Percentiles rank a stretch among this genome's conserved stretches.
Conservation (phyloP, 2,888 invertebrate genomes). For the Acanthopleura granulata region DNA sequence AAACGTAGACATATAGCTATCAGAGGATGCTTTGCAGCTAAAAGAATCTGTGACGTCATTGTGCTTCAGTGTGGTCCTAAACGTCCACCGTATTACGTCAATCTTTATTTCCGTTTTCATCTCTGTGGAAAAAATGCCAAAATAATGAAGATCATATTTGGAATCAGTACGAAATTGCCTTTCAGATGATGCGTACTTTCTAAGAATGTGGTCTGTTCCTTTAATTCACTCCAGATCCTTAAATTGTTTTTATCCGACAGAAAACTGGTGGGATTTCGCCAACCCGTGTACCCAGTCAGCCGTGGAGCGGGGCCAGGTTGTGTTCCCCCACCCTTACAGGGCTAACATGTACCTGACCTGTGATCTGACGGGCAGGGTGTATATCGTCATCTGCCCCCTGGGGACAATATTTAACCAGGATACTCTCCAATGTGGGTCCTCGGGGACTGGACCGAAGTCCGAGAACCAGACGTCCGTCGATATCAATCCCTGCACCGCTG, state of each 20-base stretch:
- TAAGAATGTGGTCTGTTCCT: too few species aligned
- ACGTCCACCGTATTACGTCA: too few species aligned
- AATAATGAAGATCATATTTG: too few species aligned
- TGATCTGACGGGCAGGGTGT: conserved; percentile 41
- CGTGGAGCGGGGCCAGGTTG: conserved; percentile 33
- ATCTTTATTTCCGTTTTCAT: too few species aligned
- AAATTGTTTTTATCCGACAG: not conserved
- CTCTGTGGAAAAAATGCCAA: too few species aligned
- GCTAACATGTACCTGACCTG: conserved; percentile 48
- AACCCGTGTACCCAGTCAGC: conserved; percentile 46
- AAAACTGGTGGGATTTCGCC: conserved; percentile 27
- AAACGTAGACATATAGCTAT: too few species aligned
- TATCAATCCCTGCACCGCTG: conserved; percentile 2
- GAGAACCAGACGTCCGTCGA: not conserved
- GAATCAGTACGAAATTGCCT: too few species aligned
- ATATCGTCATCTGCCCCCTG: conserved; percentile 47
- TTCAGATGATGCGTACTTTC: too few species aligned
- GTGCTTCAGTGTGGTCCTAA: too few species aligned
- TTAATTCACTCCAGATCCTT: too few species aligned
- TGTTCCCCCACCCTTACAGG: conserved; percentile 44
- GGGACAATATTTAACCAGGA: conserved; percentile 40
- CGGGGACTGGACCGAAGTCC: not conserved
- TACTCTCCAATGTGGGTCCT: conserved; percentile 33
- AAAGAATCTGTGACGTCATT: too few species aligned
- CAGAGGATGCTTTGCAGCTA: too few species aligned